These are phyloP conservation scores for Camponotus vicinus DNA, from an alignment of 1,140 invertebrate species.

Conservation along the genomic window DNA sequence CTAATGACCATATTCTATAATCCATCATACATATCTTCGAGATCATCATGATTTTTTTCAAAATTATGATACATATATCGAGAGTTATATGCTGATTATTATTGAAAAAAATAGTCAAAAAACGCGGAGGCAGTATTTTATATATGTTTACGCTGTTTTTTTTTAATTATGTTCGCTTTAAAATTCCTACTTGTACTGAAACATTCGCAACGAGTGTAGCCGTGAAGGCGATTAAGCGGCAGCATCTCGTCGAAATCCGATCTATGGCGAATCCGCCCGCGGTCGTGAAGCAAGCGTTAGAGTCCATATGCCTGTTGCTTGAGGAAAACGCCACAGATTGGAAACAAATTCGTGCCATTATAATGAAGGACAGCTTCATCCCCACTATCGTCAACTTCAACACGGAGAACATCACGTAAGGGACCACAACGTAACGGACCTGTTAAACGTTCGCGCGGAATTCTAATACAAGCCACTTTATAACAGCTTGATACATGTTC, in stretches of 20 bases:
- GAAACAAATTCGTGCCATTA: slow-evolving; percentile 96
- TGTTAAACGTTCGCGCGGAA: slow-evolving; percentile 76
- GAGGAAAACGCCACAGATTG: slow-evolving; percentile 96
- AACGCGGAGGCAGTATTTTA: slow-evolving; percentile 8
- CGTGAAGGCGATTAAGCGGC: slow-evolving; percentile 98
- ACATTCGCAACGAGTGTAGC: slow-evolving; percentile 88
- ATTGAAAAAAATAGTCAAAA: not conserved
- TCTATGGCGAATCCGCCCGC: slow-evolving; percentile 98
- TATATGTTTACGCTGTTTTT: not conserved
- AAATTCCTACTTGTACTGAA: slow-evolving; percentile 40
- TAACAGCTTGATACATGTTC: slow-evolving; percentile 78
- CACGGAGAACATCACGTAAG: slow-evolving; percentile 97
- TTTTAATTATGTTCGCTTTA: not conserved
- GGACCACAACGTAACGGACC: slow-evolving; percentile 86
- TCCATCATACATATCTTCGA: too few species aligned
- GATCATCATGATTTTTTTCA: not conserved
- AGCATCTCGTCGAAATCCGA: slow-evolving; percentile 97
- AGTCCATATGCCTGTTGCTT: slow-evolving; percentile 97
- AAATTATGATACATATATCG: not conserved
- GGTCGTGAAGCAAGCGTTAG: slow-evolving; percentile 97
- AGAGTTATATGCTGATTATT: not conserved
- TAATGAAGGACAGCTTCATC: slow-evolving; percentile 99
- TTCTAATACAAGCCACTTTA: slow-evolving; percentile 65
- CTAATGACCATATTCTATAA: too few species aligned
- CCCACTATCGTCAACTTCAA: slow-evolving; percentile 99